Percentiles rank a stretch among this genome's conserved stretches.
Conservation (phyloP, 2,888 invertebrate species). For the Electrophaes corylata region DNA sequence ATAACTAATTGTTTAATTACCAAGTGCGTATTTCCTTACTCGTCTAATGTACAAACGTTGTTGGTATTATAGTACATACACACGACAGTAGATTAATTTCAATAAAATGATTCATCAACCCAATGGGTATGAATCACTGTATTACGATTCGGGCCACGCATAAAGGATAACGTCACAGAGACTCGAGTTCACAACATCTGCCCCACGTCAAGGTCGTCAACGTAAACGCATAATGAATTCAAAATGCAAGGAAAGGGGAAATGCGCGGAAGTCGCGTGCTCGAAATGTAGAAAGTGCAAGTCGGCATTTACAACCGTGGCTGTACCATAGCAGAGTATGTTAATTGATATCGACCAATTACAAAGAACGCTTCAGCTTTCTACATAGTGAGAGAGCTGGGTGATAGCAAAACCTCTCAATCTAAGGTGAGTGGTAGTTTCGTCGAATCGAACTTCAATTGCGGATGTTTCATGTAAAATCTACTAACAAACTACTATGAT, state of each 20-base stretch:
- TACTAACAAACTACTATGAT: too few relatives aligned
- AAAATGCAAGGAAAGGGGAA: constrained; percentile 62
- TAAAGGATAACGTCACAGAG: constrained; percentile 50
- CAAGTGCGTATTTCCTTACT: constrained; percentile 23
- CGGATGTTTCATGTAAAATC: not conserved
- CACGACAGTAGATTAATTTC: constrained; percentile 25
- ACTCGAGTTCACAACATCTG: constrained; percentile 41
- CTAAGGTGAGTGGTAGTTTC: not conserved
- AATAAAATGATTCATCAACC: constrained; percentile 60
- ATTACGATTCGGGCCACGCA: constrained; percentile 64
- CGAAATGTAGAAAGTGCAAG: constrained; percentile 75
- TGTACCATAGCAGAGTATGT: constrained; percentile 63
- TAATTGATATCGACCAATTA: constrained; percentile 73
- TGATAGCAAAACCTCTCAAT: not conserved
- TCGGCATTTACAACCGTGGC: constrained; percentile 60
- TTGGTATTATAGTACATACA: constrained; percentile 1
- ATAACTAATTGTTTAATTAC: constrained; percentile 21
- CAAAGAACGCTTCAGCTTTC: constrained; percentile 46
- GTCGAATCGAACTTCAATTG: not conserved
- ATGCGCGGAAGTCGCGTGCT: constrained; percentile 66
- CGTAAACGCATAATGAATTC: constrained; percentile 53
- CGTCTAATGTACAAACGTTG: constrained; percentile 8
- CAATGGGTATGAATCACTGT: constrained; percentile 61
- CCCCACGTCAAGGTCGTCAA: constrained; percentile 49
- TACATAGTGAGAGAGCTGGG: constrained; percentile 30